Percentiles rank a stretch among this genome's conserved stretches.
These are phyloP conservation scores for Scatophagus argus DNA, from an alignment of 2,113 vertebrate genomes.

Conservation along the genomic window DNA sequence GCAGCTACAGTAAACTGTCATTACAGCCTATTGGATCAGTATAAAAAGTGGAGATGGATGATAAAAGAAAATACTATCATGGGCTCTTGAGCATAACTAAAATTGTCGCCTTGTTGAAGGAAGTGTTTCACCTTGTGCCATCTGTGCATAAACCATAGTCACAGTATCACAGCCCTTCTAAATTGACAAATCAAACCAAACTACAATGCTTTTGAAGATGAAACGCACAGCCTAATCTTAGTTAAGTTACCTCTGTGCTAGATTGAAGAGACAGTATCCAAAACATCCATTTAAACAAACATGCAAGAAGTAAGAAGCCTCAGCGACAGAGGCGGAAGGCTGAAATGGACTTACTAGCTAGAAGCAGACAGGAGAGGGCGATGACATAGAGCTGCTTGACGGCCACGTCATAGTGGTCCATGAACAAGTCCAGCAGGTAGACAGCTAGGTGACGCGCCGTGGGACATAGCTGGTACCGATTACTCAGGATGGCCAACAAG, in stretches of 20 bases:
- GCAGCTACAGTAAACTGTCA: slow-evolving; percentile 47
- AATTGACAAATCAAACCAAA: background rate
- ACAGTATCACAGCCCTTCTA: background rate
- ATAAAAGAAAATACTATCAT: background rate
- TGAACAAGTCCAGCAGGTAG: slow-evolving; percentile 93
- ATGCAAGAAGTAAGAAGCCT: background rate
- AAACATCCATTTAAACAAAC: background rate
- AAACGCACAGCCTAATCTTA: background rate
- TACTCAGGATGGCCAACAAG: slow-evolving; percentile 89
- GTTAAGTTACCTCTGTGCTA: background rate
- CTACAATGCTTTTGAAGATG: background rate
- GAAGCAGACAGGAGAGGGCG: slow-evolving; percentile 90
- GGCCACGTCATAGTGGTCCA: slow-evolving; percentile 90
- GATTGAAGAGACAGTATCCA: background rate
- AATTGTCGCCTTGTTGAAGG: slow-evolving; percentile 51
- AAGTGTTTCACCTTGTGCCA: slow-evolving; percentile 52
- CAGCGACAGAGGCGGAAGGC: background rate
- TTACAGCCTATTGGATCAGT: slow-evolving; percentile 18
- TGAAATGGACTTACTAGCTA: slow-evolving; percentile 88
- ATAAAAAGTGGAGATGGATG: slow-evolving; percentile 12
- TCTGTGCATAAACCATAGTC: slow-evolving; percentile 54
- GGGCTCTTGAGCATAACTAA: slow-evolving; percentile 23
- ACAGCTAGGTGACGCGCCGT: slow-evolving; percentile 90
- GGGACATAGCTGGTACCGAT: slow-evolving; percentile 88
- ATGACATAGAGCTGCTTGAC: slow-evolving; percentile 89